Base-by-base conservation (phyloP, 2,797 vertebrate species). In the Falco rusticolus region DNA sequence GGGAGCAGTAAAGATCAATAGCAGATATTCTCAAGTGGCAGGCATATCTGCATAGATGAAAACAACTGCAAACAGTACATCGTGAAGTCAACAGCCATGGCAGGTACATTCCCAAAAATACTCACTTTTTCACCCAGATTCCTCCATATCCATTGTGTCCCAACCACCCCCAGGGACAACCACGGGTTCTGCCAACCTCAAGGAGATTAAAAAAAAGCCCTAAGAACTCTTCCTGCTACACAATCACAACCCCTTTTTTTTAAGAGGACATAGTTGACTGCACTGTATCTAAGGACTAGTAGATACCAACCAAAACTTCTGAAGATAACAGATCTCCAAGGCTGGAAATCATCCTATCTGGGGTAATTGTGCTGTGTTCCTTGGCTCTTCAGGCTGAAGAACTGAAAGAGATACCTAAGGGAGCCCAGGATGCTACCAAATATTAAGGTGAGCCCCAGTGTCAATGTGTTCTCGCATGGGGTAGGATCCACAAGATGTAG, bases 1-100 rank as follows among this genome's bases (percentile, higher is more conserved):
- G 69, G 50, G 45, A 93, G 82, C 45, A 87, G 53, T 33, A 71
- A 81, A 89, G 87, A 87, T 87, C 87, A 89, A 71, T 50, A 87
- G 69, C 54, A 78, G 51, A 84, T 39, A 87, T 18, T 80, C 71
- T 75, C 33, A 68, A 82, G 68, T 0, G 0, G 16, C 51, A 74
- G 70, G n/a, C 56, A 57, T 29, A 87, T 85, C 48, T 84, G 59
- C 92, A 63, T 14, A 71, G 45, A 66, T 68, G 39, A 64, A 90
- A 95, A 92, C 69, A 76, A 85, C 71, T 19, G 71, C 81, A 87
- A 90, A 72, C 45, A 39, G 16, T 45, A 57, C 8, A 33, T 65
- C 1, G 0, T 12, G 2, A 84, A 95, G 86, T 51, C 74, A 84
- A 54, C 17, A 69, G 43, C 4, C 3, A 45, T 51, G 33, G 26